Percentiles rank a stretch among this genome's conserved stretches.
These are phyloP conservation scores for Clunio marinus DNA, from an alignment of 2,888 invertebrate genomes.

Conservation along the genomic window DNA sequence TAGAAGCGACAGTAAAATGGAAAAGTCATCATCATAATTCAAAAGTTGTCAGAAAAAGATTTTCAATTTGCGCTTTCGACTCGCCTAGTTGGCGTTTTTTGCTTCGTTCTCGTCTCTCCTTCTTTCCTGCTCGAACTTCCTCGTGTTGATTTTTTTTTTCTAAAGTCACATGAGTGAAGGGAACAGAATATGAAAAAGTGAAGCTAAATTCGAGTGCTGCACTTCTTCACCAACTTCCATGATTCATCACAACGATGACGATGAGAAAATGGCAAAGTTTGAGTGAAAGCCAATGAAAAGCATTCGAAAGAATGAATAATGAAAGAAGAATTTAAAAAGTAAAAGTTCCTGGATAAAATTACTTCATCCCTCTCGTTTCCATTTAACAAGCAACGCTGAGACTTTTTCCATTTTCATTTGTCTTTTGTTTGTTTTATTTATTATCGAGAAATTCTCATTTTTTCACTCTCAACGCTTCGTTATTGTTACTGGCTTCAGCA, in stretches of 20 bases:
- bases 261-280: no score
- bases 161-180: no score
- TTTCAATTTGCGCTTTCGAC: conserved; percentile 37
- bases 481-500: conserved; percentile 40
- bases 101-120: neutral
- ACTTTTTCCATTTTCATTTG: conserved; percentile 19
- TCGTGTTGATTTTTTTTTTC: neutral
- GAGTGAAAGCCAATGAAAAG: no score
- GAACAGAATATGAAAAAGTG: no score
- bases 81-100: neutral
- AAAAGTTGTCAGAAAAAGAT: conserved; percentile 36
- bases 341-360: neutral
- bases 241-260: no score
- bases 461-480: neutral
- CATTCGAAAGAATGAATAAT: neutral
- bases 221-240: no score
- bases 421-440: conserved; percentile 33
- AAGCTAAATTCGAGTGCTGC: neutral
- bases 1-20: conserved; percentile 11
- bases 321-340: neutral
- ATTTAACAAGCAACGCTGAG: neutral
- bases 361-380: no score
- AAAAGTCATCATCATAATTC: conserved; percentile 37
- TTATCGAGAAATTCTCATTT: conserved; percentile 31
- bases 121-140: neutral